Evolutionary conservation across 2,797 vertebrate species (phyloP).

Genomic region (Diplodus sargus): DNA sequence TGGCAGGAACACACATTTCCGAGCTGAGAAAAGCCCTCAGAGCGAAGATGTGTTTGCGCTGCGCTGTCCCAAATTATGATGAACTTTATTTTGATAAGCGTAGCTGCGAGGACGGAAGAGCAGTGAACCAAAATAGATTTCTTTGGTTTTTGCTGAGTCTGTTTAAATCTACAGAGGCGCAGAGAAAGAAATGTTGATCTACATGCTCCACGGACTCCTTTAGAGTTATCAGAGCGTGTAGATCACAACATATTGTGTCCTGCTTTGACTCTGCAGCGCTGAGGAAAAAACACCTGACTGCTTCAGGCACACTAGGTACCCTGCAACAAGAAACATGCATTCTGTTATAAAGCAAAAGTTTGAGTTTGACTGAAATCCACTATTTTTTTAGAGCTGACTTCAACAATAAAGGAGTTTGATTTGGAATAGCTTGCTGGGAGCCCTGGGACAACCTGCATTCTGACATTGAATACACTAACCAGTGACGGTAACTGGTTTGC

Average conservation of each 20-base stretch:
- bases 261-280: not conserved
- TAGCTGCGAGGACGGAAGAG: constrained; percentile 22
- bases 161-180: not conserved
- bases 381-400: not conserved
- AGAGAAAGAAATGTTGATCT: constrained; percentile 26
- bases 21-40: constrained; percentile 19
- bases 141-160: constrained; percentile 12
- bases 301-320: not conserved
- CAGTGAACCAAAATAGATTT: constrained; percentile 39
- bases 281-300: not conserved
- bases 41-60: not conserved
- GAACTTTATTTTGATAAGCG: not conserved
- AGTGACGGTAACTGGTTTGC: constrained; percentile 35
- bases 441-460: constrained; percentile 20
- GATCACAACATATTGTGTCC: constrained; percentile 1
- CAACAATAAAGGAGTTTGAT: constrained; percentile 9
- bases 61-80: not conserved
- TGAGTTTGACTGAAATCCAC: not conserved
- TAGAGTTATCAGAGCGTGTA: constrained; percentile 37
- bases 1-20: not conserved
- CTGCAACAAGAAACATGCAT: not conserved
- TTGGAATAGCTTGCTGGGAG: constrained; percentile 6
- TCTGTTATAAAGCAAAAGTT: not conserved
- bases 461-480: constrained; percentile 29
- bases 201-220: constrained; percentile 28